Percentiles rank a stretch among this genome's conserved stretches.
These are phyloP conservation scores for Lasioglossum figueresi DNA, from an alignment of 2,888 invertebrate genomes.

Conservation along the genomic window DNA sequence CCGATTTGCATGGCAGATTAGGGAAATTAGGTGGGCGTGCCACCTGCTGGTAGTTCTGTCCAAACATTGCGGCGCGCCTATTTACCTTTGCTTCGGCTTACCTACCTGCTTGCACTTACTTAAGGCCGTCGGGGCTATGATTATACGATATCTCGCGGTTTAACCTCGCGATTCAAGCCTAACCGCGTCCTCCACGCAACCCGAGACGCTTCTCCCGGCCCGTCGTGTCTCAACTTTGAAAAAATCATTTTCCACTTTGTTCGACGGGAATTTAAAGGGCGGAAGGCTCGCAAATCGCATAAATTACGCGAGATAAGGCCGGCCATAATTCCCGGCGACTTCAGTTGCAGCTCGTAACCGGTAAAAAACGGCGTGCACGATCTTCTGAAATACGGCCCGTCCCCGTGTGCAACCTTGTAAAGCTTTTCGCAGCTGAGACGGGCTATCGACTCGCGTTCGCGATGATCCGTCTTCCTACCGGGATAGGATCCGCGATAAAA, in stretches of 20 bases:
- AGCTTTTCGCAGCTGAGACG: slow-evolving; percentile 71
- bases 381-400: slow-evolving; percentile 72
- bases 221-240: not conserved
- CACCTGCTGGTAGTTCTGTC: slow-evolving; percentile 73
- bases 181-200: not conserved
- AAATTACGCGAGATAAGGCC: slow-evolving; percentile 80
- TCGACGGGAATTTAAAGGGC: slow-evolving; percentile 46
- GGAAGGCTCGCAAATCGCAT: slow-evolving; percentile 75
- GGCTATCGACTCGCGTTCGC: slow-evolving; percentile 51
- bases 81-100: slow-evolving; percentile 55
- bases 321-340: slow-evolving; percentile 79
- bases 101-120: slow-evolving; percentile 61
- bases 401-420: slow-evolving; percentile 72
- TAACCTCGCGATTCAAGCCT: slow-evolving; percentile 25
- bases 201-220: not conserved
- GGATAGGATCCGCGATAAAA: slow-evolving; percentile 20
- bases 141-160: slow-evolving; percentile 45
- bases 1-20: slow-evolving; percentile 80
- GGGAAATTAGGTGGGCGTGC: slow-evolving; percentile 76
- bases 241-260: slow-evolving; percentile 11
- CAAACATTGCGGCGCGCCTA: slow-evolving; percentile 71
- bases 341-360: slow-evolving; percentile 73
- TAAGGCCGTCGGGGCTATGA: slow-evolving; percentile 52
- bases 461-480: slow-evolving; percentile 13
- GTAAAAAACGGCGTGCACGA: slow-evolving; percentile 64